Evolutionary conservation across 2,888 invertebrate species (phyloP).

Genomic region (Metellina segmentata): DNA sequence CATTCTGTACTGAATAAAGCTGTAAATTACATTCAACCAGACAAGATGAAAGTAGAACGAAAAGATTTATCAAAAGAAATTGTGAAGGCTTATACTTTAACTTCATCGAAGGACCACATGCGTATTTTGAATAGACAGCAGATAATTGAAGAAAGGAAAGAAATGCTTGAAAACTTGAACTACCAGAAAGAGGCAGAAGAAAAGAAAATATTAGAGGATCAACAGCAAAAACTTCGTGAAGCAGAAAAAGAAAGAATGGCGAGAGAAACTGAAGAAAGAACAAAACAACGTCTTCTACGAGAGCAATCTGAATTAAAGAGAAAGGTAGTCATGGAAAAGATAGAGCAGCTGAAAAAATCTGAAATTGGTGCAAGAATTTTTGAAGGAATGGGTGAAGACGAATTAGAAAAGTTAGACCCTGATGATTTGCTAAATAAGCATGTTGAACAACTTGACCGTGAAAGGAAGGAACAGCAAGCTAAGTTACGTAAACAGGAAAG

Average conservation of each 20-base stretch:
- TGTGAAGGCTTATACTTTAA: slow-evolving; percentile 81
- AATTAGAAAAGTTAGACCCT: slow-evolving; percentile 94
- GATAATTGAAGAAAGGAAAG: slow-evolving; percentile 98
- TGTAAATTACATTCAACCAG: slow-evolving; percentile 89
- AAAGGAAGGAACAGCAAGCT: slow-evolving; percentile 94
- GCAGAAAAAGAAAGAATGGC: slow-evolving; percentile 94
- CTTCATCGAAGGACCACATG: slow-evolving; percentile 88
- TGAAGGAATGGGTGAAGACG: slow-evolving; percentile 92
- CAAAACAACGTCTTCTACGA: slow-evolving; percentile 90
- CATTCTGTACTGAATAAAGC: slow-evolving; percentile 91
- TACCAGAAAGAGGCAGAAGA: slow-evolving; percentile 86
- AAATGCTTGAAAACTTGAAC: slow-evolving; percentile 92
- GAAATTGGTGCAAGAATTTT: slow-evolving; percentile 95
- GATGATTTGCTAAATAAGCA: slow-evolving; percentile 96
- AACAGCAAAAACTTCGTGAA: slow-evolving; percentile 86
- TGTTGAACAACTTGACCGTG: slow-evolving; percentile 83
- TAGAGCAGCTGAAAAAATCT: slow-evolving; percentile 95
- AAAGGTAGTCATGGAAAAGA: slow-evolving; percentile 90
- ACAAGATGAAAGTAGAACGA: slow-evolving; percentile 84
- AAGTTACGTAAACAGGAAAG: slow-evolving; percentile 97
- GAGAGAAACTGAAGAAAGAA: slow-evolving; percentile 93
- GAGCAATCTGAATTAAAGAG: slow-evolving; percentile 93
- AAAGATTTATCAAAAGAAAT: slow-evolving; percentile 80
- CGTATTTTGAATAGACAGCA: slow-evolving; percentile 94
- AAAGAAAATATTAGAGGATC: slow-evolving; percentile 83